These are phyloP conservation scores for Micromussa lordhowensis DNA, from an alignment of 92 coral and sea anemone genomes.

Conservation along the genomic window DNA sequence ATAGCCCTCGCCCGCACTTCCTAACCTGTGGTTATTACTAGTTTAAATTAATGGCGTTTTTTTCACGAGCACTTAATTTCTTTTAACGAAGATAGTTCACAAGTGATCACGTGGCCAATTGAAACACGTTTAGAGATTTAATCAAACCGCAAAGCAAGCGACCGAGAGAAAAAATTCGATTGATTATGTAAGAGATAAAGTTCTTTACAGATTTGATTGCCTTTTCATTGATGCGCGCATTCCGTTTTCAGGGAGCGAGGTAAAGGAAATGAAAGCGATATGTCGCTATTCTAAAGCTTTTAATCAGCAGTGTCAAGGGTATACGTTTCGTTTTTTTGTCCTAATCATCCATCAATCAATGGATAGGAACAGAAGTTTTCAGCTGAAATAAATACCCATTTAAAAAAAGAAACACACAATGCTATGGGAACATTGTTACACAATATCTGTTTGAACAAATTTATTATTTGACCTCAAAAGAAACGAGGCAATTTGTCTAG, in stretches of 20 bases:
- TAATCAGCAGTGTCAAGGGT: neutral
- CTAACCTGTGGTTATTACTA: too few species aligned
- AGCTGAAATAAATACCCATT: neutral
- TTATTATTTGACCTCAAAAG: neutral
- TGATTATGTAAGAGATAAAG: conserved; percentile 29
- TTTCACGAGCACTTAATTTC: neutral
- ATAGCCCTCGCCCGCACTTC: too few species aligned
- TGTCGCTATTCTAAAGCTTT: neutral
- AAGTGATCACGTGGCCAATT: neutral
- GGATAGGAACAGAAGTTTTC: neutral
- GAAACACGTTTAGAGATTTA: neutral
- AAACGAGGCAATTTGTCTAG: neutral
- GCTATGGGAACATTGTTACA: too few species aligned
- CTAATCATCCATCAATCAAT: neutral
- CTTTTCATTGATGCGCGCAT: neutral
- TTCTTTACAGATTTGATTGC: conserved; percentile 5
- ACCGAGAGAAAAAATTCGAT: neutral
- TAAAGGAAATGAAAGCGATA: conserved; percentile 2
- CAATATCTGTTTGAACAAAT: neutral
- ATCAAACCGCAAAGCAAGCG: conserved; percentile 14
- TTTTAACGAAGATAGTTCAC: neutral
- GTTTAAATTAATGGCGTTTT: neutral
- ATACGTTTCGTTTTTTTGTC: neutral
- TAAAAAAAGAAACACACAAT: too few species aligned
- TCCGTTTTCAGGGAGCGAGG: conserved; percentile 1